Conservation (phyloP, 2,888 invertebrate genomes). For the Cremastinae sp. region DNA sequence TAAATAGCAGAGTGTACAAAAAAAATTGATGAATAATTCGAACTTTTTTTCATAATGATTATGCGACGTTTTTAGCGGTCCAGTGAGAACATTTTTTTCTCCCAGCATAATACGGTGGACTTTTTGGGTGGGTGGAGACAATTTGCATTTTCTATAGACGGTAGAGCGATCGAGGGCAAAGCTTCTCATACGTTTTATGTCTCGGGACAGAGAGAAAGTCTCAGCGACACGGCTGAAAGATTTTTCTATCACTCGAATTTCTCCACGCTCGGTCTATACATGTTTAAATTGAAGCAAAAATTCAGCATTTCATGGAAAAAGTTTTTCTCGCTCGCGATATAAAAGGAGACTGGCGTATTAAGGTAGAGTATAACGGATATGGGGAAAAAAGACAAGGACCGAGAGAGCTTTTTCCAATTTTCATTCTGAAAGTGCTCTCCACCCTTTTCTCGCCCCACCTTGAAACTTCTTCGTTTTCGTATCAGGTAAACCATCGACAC, state of each 20-base stretch:
- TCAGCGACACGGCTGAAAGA: neutral
- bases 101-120: neutral
- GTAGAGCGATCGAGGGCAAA: too few species aligned
- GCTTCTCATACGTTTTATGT: too few species aligned
- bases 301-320: conserved; percentile 30
- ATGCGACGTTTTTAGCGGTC: neutral
- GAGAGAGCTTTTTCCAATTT: conserved; percentile 47
- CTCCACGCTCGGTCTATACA: conserved; percentile 2
- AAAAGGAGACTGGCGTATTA: conserved; percentile 24
- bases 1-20: too few species aligned
- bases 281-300: neutral
- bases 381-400: conserved; percentile 4
- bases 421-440: conserved; percentile 48
- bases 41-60: too few species aligned
- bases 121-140: neutral
- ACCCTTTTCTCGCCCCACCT: neutral
- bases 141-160: neutral
- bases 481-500: conserved; percentile 56
- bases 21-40: too few species aligned
- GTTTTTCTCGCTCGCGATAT: conserved; percentile 22
- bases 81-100: neutral
- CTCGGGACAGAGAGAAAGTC: too few species aligned
- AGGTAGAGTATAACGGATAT: conserved; percentile 15
- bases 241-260: conserved; percentile 29
- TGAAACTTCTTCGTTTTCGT: neutral